Percentiles rank a stretch among this genome's conserved stretches.
phyloP scores from a whole-genome alignment of 2,888 invertebrate genomes.

The Drosophila bunnanda region DNA sequence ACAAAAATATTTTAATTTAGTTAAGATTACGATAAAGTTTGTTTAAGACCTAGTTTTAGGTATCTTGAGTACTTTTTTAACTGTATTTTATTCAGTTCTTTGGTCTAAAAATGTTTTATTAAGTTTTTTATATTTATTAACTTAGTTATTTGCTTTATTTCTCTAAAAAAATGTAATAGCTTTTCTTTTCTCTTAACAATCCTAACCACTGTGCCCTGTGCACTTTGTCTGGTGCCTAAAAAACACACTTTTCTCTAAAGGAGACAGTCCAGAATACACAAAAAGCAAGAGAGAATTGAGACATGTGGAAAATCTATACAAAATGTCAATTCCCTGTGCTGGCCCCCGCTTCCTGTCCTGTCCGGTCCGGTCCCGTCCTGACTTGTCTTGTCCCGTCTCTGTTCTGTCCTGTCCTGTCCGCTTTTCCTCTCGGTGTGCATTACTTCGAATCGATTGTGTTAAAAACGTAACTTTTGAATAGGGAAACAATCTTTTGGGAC shows the following conservation, averaged over 20 bases:
- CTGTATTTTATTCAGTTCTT: not conserved
- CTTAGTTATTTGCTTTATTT: no score
- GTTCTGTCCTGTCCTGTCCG: not conserved
- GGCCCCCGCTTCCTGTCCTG: conserved; percentile 7
- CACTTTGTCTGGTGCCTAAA: not conserved
- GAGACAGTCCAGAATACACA: conserved; percentile 17
- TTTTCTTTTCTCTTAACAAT: not conserved
- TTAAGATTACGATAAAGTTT: not conserved
- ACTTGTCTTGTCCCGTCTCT: not conserved
- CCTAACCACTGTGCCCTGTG: conserved; percentile 1
- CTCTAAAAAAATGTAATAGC: not conserved
- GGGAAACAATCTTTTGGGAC: conserved; percentile 4
- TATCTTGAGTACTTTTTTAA: not conserved
- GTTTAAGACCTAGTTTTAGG: not conserved
- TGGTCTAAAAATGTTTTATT: not conserved
- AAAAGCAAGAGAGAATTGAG: conserved; percentile 20
- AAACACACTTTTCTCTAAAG: conserved; percentile 19
- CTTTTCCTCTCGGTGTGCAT: conserved; percentile 40
- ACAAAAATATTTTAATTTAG: no score
- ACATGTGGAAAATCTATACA: conserved; percentile 66
- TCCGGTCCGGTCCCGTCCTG: not conserved
- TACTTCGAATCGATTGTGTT: conserved; percentile 70
- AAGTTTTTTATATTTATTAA: no score
- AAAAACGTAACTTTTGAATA: conserved; percentile 62
- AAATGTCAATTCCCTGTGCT: conserved; percentile 30